Conservation (phyloP, 1,140 invertebrate species). For the Samia ricini region DNA sequence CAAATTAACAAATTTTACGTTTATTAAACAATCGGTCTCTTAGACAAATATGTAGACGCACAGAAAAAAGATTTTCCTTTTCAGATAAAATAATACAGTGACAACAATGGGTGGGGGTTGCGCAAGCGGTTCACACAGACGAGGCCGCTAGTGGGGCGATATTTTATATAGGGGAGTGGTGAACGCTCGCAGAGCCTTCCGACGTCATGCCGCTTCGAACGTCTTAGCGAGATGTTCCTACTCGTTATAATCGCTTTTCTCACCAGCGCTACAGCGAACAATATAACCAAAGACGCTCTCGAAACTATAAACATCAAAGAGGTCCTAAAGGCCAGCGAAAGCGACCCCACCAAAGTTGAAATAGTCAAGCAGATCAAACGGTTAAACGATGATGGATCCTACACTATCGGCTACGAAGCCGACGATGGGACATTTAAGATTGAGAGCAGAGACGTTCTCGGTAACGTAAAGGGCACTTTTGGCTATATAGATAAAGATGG, state of each 20-base stretch:
- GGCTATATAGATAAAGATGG: slow-evolving; percentile 90
- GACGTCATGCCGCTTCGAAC: slow-evolving; percentile 62
- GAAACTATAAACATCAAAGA: slow-evolving; percentile 64
- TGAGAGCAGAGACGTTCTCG: slow-evolving; percentile 88
- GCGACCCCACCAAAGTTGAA: slow-evolving; percentile 78
- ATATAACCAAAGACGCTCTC: slow-evolving; percentile 13
- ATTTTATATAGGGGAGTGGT: slow-evolving; percentile 70
- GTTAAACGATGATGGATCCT: slow-evolving; percentile 90
- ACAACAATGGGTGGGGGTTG: slow-evolving; percentile 70
- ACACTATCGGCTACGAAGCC: slow-evolving; percentile 91
- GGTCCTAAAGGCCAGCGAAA: slow-evolving; percentile 77
- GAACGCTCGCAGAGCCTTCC: slow-evolving; percentile 49
- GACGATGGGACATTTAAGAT: slow-evolving; percentile 91
- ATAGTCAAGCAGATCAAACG: slow-evolving; percentile 88
- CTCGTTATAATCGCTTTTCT: slow-evolving; percentile 52
- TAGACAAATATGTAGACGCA: slow-evolving; percentile 48
- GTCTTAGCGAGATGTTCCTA: slow-evolving; percentile 59
- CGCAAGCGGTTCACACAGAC: slow-evolving; percentile 68
- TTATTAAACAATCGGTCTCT: slow-evolving; percentile 71
- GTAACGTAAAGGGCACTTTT: slow-evolving; percentile 91
- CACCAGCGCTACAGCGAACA: slow-evolving; percentile 74
- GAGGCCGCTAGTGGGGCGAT: slow-evolving; percentile 60
- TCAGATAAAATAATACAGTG: slow-evolving; percentile 75
- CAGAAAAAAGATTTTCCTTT: slow-evolving; percentile 76
- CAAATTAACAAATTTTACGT: slow-evolving; percentile 41